Base-by-base conservation (phyloP, 2,888 invertebrate genomes). In the Psylliodes chrysocephalus region DNA sequence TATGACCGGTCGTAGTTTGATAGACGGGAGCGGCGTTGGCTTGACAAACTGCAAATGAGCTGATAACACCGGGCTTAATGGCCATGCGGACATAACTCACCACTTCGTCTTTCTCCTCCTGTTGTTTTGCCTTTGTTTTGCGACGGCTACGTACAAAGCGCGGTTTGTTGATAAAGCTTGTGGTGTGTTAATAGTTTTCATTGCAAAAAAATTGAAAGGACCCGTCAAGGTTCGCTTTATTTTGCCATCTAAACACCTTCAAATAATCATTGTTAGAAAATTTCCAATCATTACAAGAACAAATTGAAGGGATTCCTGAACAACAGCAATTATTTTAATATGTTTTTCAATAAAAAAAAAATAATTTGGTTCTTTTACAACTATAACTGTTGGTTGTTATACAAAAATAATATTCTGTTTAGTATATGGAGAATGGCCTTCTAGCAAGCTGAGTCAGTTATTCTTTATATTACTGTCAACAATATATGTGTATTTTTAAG, bases 1-100 rank as follows among this genome's bases (percentile, higher is more conserved):
- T 62, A 56, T 62, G 62, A 67, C 72, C 62, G 55, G 49, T 71
- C 44, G 52, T 38, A 68, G 67, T 74, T 53, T 65, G 65, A 65
- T 57, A 54, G 65, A 65, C 61, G 57, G 44, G 35, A 57, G 47
- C 53, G 61, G 40, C 47, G 60, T 40, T 35, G 42, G 62, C 59
- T 59, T 62, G 65, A 65, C 62, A 60, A 60, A 65, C 61, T 65
- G 65, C 62, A 62, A 65, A 65, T 65, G 65, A 65, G 61, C 62
- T 65, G 65, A 65, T 65, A 65, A 65, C 57, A 54, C 55, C 59
- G 17, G 52, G 47, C 65, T 60, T 62, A 65, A 65, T 65, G 57
- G 53, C 57, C 59, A 49, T 61, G 60, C 53, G 57, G 55, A 38
- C 63, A 63, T 63, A 59, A 63, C 35, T 64, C 54, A 61, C 53